Evolutionary conservation across 2,113 vertebrate genomes (phyloP), one percentile per base, ranked within the genome.

Genomic region (Mustela lutreola): DNA sequence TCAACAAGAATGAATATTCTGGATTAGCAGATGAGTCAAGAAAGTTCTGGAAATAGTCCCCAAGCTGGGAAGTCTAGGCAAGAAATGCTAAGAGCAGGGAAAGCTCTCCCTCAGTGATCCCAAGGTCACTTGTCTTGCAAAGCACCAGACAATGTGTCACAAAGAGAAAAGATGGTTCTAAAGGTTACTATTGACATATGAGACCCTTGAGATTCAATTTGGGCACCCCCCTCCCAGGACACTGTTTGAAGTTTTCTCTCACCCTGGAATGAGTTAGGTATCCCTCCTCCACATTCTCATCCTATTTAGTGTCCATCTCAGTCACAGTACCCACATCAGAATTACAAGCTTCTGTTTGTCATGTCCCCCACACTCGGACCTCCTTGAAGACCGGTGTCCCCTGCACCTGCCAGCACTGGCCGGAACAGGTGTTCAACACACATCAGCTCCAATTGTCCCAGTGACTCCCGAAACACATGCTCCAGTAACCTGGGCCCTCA

Each of bases 371-470:
- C 14, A 26, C 26, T n/a, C 73, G 0, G 21, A 53, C 24, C 45
- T 48, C 60, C 48, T 11, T 0, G 11, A 58, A 58, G 48, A 42
- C 48, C 0, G 22, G n/a, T 28, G 24, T 26, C 22, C 60, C 56
- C 28, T 33, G 78, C 26, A 58, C 58, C 45, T 79, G 42, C 39
- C n/a, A 14, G 24, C 0, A 0, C 89, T 45, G 81, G 33, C 48
- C 60, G 19, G 14, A 48, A 26, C 39, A 87, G 39, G 15, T 42
- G 28, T 67, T 73, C 33, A 4, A 31, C 4, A 60, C 3, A 42
- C 0, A 0, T 7, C 60, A 10, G 0, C 56, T 78, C 45, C 21
- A 11, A 48, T 24, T 31, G 31, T 62, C 28, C 45, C 5, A 70
- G 16, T 39, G 33, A 76, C 24, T 60, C 71, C 85, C 22, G 6